These are phyloP conservation scores for Harpalus rufipes DNA, from an alignment of 2,888 invertebrate species.

Conservation along the genomic window DNA sequence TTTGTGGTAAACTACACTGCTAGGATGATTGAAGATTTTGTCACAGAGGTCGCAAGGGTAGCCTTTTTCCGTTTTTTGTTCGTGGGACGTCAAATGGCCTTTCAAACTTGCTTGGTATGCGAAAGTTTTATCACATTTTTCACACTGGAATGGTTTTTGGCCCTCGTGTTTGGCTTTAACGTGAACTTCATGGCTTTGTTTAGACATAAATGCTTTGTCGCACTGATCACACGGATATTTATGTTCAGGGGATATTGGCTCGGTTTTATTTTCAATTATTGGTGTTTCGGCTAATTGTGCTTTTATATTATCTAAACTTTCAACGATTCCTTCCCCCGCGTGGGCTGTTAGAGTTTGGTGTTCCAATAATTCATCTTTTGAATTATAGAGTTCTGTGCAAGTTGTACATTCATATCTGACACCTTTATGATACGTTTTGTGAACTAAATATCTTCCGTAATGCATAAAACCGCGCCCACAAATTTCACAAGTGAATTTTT, in stretches of 20 bases:
- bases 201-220: constrained; percentile 81
- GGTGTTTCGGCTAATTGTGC: background rate
- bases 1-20: constrained; percentile 87
- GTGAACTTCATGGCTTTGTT: constrained; percentile 82
- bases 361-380: constrained; percentile 78
- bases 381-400: constrained; percentile 78
- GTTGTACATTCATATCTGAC: constrained; percentile 81
- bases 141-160: constrained; percentile 80
- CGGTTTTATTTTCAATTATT: constrained; percentile 48
- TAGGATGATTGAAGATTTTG: constrained; percentile 85
- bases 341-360: constrained; percentile 82
- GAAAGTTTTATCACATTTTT: constrained; percentile 81
- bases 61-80: constrained; percentile 76
- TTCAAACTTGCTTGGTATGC: constrained; percentile 82
- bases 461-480: constrained; percentile 79
- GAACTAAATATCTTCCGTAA: constrained; percentile 78
- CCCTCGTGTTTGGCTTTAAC: constrained; percentile 81
- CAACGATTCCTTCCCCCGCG: constrained; percentile 78
- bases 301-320: constrained; percentile 72
- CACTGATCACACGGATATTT: constrained; percentile 79
- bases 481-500: constrained; percentile 78
- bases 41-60: constrained; percentile 85
- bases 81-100: constrained; percentile 79
- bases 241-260: constrained; percentile 60
- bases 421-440: constrained; percentile 82